Conservation (phyloP, 2,113 vertebrate genomes). For the Labeo rohita region DNA sequence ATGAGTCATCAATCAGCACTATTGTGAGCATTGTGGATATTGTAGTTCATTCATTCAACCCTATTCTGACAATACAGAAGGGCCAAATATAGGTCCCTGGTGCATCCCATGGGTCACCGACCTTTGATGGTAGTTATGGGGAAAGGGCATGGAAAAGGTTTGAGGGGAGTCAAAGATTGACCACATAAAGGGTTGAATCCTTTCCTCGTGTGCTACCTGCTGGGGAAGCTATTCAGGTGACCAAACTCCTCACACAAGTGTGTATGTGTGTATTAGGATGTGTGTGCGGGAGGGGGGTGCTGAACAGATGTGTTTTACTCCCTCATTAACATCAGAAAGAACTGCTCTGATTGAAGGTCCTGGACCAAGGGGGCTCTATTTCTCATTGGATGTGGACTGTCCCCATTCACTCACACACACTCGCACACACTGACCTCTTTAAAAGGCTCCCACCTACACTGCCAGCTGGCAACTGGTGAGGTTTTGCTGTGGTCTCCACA, state of each 20-base stretch:
- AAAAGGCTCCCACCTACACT: conserved; percentile 77
- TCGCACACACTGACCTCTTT: conserved; percentile 80
- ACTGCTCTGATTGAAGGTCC: conserved; percentile 84
- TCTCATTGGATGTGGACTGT: conserved; percentile 87
- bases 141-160: conserved; percentile 29
- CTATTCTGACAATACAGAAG: conserved; percentile 58
- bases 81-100: conserved; percentile 53
- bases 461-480: conserved; percentile 88
- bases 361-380: conserved; percentile 86
- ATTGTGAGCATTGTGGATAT: conserved; percentile 8
- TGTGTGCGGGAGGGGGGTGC: conserved; percentile 69
- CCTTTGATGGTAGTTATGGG: conserved; percentile 41
- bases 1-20: background rate
- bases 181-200: conserved; percentile 80
- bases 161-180: conserved; percentile 20
- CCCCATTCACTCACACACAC: conserved; percentile 63
- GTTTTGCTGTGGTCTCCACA: conserved; percentile 86
- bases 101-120: conserved; percentile 41
- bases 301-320: conserved; percentile 93
- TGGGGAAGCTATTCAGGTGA: conserved; percentile 94
- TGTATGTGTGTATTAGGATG: conserved; percentile 48
- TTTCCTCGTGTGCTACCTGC: conserved; percentile 91
- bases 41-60: conserved; percentile 6
- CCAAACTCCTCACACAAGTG: conserved; percentile 81
- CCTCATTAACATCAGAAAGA: conserved; percentile 95